Conservation (phyloP, 2,113 vertebrate genomes). For the Misgurnus mizolepis region DNA sequence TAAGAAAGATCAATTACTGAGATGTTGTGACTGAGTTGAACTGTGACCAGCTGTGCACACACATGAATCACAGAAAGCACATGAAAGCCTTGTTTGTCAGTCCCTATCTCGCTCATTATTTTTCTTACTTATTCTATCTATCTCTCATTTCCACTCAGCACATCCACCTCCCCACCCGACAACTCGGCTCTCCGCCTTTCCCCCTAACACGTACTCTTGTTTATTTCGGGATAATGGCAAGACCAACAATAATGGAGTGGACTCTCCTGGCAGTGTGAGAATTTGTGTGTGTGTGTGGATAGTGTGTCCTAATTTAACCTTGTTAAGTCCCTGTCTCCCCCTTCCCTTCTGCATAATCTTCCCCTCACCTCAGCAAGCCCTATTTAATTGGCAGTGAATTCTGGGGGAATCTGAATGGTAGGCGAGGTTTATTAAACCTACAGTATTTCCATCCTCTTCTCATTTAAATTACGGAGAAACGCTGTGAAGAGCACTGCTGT, state of each 20-base stretch:
- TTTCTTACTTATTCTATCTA: not conserved
- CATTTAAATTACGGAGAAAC: slow-evolving; percentile 21
- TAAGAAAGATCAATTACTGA: slow-evolving; percentile 25
- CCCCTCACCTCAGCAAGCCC: slow-evolving; percentile 10
- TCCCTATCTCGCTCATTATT: slow-evolving; percentile 16
- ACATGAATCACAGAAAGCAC: not conserved
- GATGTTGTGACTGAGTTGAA: not conserved
- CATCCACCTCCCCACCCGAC: not conserved
- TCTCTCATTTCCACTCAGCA: not conserved
- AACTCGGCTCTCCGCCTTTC: not conserved
- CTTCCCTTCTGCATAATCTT: slow-evolving; percentile 6
- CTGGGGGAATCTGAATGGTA: slow-evolving; percentile 24
- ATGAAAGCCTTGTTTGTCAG: not conserved
- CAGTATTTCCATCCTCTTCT: slow-evolving; percentile 18
- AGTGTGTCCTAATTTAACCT: slow-evolving; percentile 39
- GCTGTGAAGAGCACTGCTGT: slow-evolving; percentile 16
- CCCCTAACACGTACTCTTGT: not conserved
- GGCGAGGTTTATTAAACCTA: slow-evolving; percentile 16
- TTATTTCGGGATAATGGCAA: slow-evolving; percentile 41
- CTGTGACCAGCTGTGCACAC: not conserved
- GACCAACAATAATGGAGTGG: slow-evolving; percentile 32
- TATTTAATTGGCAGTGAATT: slow-evolving; percentile 23
- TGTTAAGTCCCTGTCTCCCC: not conserved
- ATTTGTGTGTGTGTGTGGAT: not conserved
- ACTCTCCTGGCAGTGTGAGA: slow-evolving; percentile 16